Evolutionary conservation across 2,113 vertebrate genomes (phyloP).

Genomic region (Aramus guarauna): DNA sequence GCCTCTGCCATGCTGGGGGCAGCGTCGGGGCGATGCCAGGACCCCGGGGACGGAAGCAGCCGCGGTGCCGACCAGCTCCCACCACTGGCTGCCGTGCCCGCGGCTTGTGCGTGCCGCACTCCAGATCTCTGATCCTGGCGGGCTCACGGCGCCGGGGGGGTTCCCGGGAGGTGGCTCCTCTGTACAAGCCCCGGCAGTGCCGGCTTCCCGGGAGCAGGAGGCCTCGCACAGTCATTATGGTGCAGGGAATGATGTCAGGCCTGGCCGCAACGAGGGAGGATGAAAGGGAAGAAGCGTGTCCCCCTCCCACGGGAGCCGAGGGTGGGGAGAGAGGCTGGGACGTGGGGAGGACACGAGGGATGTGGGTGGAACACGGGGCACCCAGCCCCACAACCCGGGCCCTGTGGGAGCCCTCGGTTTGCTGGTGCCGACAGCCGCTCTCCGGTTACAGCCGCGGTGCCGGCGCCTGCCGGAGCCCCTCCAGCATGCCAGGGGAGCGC

Average conservation of each 20-base stretch:
- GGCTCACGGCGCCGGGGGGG: background rate
- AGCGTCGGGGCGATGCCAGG: accelerated
- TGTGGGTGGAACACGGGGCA: background rate
- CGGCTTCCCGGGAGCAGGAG: background rate
- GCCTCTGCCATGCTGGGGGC: background rate
- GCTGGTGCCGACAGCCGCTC: background rate
- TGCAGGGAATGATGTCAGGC: background rate
- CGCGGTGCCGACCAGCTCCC: accelerated
- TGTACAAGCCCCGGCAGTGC: background rate
- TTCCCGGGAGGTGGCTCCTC: background rate
- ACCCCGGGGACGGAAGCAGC: background rate
- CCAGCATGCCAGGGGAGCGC: background rate
- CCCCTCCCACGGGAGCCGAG: background rate
- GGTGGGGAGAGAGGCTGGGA: background rate
- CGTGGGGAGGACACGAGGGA: accelerated
- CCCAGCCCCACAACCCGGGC: background rate
- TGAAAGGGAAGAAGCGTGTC: background rate
- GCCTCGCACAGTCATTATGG: background rate
- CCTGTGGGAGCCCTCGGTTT: accelerated
- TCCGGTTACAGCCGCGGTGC: background rate
- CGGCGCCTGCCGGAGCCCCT: background rate
- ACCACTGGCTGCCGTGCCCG: background rate
- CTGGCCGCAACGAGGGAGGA: background rate
- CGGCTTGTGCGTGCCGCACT: background rate
- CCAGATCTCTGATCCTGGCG: background rate